These are phyloP conservation scores for Galaxea fascicularis DNA, from an alignment of 92 coral and sea anemone genomes.

Conservation along the genomic window DNA sequence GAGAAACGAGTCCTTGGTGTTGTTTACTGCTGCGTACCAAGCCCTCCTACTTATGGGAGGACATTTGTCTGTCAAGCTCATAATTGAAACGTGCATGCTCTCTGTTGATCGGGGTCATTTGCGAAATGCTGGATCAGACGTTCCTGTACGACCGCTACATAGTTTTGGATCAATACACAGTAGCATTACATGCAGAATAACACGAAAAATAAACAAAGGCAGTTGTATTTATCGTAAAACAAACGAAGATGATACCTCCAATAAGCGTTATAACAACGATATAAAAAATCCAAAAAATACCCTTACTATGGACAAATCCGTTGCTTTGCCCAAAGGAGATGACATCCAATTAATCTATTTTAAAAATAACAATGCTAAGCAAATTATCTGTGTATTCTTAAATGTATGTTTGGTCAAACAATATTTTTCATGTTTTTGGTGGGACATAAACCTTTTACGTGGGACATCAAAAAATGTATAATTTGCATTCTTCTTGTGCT, in stretches of 20 bases:
- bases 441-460: neutral
- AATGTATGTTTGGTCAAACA: neutral
- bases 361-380: neutral
- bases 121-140: neutral
- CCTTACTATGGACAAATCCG: constrained; percentile 1
- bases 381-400: neutral
- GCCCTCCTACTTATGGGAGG: no score
- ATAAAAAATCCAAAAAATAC: neutral
- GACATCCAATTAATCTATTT: neutral
- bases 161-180: neutral
- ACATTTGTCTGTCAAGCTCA: no score
- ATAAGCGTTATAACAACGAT: neutral
- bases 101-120: neutral
- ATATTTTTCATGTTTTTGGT: neutral
- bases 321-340: neutral
- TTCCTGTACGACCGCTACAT: neutral
- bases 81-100: neutral
- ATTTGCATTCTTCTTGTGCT: neutral
- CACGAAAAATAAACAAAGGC: neutral
- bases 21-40: no score
- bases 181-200: neutral
- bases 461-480: neutral
- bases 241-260: neutral
- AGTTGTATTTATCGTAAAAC: neutral
- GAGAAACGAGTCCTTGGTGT: no score